Evolutionary conservation across 2,797 vertebrate species (phyloP), one percentile per base, ranked within the genome.

Genomic region (Moxostoma hubbsi): DNA sequence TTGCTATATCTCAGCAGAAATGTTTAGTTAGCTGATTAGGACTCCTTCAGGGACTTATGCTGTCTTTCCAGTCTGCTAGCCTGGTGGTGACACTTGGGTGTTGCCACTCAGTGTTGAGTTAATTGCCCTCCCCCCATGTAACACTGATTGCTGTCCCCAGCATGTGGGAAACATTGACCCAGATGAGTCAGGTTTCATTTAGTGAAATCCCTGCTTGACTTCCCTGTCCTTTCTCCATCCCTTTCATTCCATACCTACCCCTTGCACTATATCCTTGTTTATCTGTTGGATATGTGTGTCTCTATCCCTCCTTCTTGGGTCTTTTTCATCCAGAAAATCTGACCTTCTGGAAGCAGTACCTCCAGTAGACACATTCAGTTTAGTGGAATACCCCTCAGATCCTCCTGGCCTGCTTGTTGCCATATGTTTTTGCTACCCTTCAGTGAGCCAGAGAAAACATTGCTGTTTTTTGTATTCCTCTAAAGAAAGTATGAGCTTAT

Each of bases 11-110:
- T 66, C 36, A 15, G 70, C 75, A 70, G 79, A 72, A 66, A 80
- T 90, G 88, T 91, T 92, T 92, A 85, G 72, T 88, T 92, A 89
- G 87, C 84, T 92, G 91, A 92, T 93, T 91, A 89, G 87, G 15
- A 69, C 46, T 67, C 88, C 90, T 85, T 82, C 5, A 51, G 82
- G 85, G 70, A 58, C 74, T 54, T 36, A 18, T 43, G 61, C 12
- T 43, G 51, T 47, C 77, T 74, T 79, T 77, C 81, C 73, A 51
- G 64, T 75, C 70, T 36, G 55, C 43, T 76, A 24, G 57, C 5
- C 77, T 73, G 71, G 45, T 73, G 80, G 65, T 59, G 64, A 72
- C 49, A 49, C 66, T 69, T 51, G 74, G 74, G 58, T 80, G 73
- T 73, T 73, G 51, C 54, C 61, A 49, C 77, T 77, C 68, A 18